Percentiles rank a stretch among this genome's conserved stretches.
These are phyloP conservation scores for Danio kyathit DNA, from an alignment of 2,797 vertebrate species.

Conservation along the genomic window DNA sequence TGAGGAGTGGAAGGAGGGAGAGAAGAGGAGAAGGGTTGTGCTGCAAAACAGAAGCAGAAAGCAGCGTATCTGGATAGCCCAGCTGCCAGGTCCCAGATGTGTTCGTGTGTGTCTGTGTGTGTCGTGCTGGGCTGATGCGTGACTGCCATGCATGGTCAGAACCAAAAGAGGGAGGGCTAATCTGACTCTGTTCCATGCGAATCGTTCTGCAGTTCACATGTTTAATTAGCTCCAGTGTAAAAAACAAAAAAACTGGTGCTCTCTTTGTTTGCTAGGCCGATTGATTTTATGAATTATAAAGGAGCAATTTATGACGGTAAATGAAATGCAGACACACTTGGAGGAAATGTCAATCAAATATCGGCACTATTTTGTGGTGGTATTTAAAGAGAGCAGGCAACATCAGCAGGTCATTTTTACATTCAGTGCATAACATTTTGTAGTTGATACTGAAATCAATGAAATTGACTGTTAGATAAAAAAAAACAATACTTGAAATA, in stretches of 20 bases:
- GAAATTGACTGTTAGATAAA: neutral
- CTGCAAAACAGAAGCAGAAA: slow-evolving; percentile 53
- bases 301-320: slow-evolving; percentile 43
- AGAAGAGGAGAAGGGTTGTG: slow-evolving; percentile 45
- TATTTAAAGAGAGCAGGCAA: no score
- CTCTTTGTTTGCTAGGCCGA: slow-evolving; percentile 44
- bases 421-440: no score
- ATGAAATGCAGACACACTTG: neutral
- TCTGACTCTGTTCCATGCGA: slow-evolving; percentile 58
- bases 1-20: slow-evolving; percentile 35
- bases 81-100: slow-evolving; percentile 68
- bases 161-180: slow-evolving; percentile 16
- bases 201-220: slow-evolving; percentile 64
- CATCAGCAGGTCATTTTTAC: no score
- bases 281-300: slow-evolving; percentile 51
- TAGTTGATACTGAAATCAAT: neutral
- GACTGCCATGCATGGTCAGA: slow-evolving; percentile 50
- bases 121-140: slow-evolving; percentile 29
- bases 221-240: slow-evolving; percentile 68
- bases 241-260: neutral
- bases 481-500: no score
- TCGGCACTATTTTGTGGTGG: neutral
- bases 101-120: slow-evolving; percentile 57
- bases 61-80: slow-evolving; percentile 66
- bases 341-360: slow-evolving; percentile 20